phyloP scores from a whole-genome alignment of 2,888 invertebrate genomes.

The Athetis lepigone region DNA sequence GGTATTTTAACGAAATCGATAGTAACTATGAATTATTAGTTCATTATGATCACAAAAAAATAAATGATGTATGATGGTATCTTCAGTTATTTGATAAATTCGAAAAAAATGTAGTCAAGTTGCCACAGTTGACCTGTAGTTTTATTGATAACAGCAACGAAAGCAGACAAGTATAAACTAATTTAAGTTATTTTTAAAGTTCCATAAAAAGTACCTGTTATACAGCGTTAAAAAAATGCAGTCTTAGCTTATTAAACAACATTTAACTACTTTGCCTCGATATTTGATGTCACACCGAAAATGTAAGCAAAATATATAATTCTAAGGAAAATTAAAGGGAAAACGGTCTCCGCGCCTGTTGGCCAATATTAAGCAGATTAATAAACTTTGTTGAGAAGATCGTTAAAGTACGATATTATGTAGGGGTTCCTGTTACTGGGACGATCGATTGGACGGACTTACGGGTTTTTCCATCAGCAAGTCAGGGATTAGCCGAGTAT shows the following conservation, averaged over 20 bases:
- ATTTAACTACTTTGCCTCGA: slow-evolving; percentile 18
- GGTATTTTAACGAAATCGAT: too few species aligned
- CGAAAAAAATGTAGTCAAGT: too few species aligned
- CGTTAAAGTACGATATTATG: slow-evolving; percentile 58
- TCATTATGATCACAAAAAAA: too few species aligned
- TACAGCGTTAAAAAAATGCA: background rate
- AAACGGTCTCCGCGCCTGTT: slow-evolving; percentile 45
- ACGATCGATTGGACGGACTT: slow-evolving; percentile 61
- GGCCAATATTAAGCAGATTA: slow-evolving; percentile 58
- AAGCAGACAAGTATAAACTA: too few species aligned
- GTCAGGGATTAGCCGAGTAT: slow-evolving; percentile 62
- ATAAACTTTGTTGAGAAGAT: slow-evolving; percentile 57
- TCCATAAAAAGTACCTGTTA: background rate
- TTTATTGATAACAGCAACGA: background rate
- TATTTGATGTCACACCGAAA: slow-evolving; percentile 42
- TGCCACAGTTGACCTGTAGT: too few species aligned
- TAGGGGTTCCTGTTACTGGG: slow-evolving; percentile 59
- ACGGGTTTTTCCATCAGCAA: slow-evolving; percentile 60
- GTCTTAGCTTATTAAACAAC: background rate
- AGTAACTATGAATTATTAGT: too few species aligned
- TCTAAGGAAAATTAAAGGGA: slow-evolving; percentile 36
- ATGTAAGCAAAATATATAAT: slow-evolving; percentile 43
- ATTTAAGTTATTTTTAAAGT: too few species aligned
- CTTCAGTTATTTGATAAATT: too few species aligned
- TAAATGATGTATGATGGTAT: too few species aligned